These are phyloP conservation scores for Hippocampus abdominalis DNA, from an alignment of 2,113 vertebrate genomes.

Conservation along the genomic window DNA sequence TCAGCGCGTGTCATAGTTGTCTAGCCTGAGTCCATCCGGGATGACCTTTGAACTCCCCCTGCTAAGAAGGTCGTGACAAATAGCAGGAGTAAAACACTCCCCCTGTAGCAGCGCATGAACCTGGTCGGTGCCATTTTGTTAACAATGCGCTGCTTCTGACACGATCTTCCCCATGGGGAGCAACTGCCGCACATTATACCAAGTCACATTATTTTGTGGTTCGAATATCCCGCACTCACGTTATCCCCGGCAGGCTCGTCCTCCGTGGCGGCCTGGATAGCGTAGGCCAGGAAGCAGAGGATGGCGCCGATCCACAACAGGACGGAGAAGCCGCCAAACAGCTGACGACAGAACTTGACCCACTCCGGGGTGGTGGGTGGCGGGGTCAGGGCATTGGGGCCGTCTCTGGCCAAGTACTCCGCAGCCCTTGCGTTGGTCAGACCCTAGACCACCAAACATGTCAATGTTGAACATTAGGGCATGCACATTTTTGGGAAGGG, in stretches of 20 bases:
- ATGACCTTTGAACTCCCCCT: constrained; percentile 31
- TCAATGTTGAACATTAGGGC: too few relatives aligned
- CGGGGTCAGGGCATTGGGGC: constrained; percentile 85
- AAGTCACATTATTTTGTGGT: background rate
- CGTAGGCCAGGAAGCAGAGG: constrained; percentile 89
- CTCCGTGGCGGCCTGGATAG: constrained; percentile 86
- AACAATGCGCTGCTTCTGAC: constrained; percentile 28
- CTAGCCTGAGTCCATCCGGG: constrained; percentile 20
- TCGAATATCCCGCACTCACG: constrained; percentile 63
- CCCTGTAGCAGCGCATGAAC: constrained; percentile 21
- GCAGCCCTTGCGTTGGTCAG: constrained; percentile 86
- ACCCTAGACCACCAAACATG: constrained; percentile 66
- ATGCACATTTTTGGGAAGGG: too few relatives aligned
- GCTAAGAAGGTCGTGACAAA: constrained; percentile 20
- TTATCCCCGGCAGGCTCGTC: constrained; percentile 85
- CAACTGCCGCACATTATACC: background rate
- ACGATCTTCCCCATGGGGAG: constrained; percentile 1
- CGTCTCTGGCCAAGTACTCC: constrained; percentile 84
- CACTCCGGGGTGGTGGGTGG: constrained; percentile 90
- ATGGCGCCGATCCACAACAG: constrained; percentile 89
- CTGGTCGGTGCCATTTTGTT: constrained; percentile 18
- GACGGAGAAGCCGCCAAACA: constrained; percentile 90
- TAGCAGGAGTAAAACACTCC: constrained; percentile 19
- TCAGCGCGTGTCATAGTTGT: constrained; percentile 23
- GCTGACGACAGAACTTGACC: constrained; percentile 92